Percentiles rank a stretch among this genome's conserved stretches.
phyloP scores from a whole-genome alignment of 2,797 vertebrate species.

The Gymnoscopelus microlampas region DNA sequence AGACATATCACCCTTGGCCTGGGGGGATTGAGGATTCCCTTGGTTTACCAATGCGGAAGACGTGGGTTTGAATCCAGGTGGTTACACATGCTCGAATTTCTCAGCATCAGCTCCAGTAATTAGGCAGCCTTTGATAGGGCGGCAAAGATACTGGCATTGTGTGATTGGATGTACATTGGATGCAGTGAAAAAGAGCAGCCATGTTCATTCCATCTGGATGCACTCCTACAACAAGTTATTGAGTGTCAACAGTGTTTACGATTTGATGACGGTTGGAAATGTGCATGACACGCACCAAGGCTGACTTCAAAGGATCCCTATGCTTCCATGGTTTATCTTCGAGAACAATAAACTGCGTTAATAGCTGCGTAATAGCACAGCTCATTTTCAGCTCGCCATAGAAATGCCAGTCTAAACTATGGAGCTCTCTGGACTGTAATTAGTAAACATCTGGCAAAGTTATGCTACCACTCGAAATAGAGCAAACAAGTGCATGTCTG shows the following conservation, averaged over 20 bases:
- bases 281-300: conserved; percentile 42
- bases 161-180: conserved; percentile 27
- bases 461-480: conserved; percentile 29
- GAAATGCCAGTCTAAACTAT: conserved; percentile 14
- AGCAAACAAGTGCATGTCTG: conserved; percentile 56
- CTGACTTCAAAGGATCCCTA: conserved; percentile 43
- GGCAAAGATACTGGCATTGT: conserved; percentile 22
- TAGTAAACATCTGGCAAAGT: conserved; percentile 65
- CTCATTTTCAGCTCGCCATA: conserved; percentile 20
- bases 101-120: conserved; percentile 21
- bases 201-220: conserved; percentile 33
- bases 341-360: conserved; percentile 43
- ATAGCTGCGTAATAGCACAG: conserved; percentile 35
- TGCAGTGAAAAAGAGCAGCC: conserved; percentile 24
- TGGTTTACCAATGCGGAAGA: too few relatives aligned
- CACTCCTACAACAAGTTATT: conserved; percentile 43
- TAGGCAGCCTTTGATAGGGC: conserved; percentile 9
- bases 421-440: conserved; percentile 60
- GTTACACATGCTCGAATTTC: background rate
- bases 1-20: too few relatives aligned
- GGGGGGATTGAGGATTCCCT: too few relatives aligned
- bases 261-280: conserved; percentile 54
- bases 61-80: too few relatives aligned
- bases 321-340: conserved; percentile 34
- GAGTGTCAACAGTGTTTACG: conserved; percentile 54